Percentiles rank a stretch among this genome's conserved stretches.
Evolutionary conservation across 2,797 vertebrate species (phyloP).

Genomic region (Rousettus madagascariensis): DNA sequence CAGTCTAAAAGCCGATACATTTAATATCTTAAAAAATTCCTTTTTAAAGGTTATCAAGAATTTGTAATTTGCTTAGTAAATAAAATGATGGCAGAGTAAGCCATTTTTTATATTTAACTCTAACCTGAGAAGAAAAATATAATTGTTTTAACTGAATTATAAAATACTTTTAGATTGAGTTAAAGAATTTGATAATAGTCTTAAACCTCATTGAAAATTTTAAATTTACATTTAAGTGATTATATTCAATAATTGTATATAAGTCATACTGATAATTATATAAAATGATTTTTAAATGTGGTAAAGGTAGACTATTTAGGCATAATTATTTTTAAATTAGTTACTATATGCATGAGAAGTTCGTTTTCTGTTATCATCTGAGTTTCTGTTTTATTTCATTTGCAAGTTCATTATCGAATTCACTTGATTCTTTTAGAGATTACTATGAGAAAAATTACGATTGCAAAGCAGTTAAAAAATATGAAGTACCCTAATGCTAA

Average conservation of each 20-base stretch:
- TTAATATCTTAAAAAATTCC: neutral
- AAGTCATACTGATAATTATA: neutral
- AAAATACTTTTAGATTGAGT: neutral
- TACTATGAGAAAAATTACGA: neutral
- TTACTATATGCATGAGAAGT: neutral
- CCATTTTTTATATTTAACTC: neutral
- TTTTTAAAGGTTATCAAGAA: neutral
- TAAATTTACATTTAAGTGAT: neutral
- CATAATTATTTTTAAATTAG: neutral
- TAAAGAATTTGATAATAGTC: neutral
- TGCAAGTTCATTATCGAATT: neutral
- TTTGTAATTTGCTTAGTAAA: neutral
- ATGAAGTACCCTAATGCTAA: neutral
- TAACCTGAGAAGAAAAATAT: neutral
- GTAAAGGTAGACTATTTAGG: neutral
- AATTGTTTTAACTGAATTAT: neutral
- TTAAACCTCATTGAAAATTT: neutral
- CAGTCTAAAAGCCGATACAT: neutral
- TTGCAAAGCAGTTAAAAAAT: neutral
- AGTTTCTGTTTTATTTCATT: neutral
- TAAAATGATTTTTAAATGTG: neutral
- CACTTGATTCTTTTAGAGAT: neutral
- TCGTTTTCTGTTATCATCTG: neutral
- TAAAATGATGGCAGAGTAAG: neutral
- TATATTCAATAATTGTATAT: neutral